phyloP scores from a whole-genome alignment of 2,113 vertebrate genomes.

The Naja naja region DNA sequence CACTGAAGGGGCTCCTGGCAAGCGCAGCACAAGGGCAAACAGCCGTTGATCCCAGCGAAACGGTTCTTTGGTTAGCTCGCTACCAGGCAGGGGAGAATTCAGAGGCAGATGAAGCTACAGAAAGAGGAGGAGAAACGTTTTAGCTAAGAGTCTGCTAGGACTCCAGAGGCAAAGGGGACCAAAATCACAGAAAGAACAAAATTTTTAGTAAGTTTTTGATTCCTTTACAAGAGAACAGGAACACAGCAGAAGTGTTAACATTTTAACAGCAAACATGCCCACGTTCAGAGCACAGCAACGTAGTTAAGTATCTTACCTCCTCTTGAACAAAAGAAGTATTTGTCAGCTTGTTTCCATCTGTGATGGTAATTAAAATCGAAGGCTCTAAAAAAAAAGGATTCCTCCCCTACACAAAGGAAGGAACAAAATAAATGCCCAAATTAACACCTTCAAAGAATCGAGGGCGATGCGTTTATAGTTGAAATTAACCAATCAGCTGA shows the following conservation, averaged over 20 bases:
- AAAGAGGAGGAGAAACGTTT: neutral
- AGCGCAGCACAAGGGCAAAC: slow-evolving; percentile 91
- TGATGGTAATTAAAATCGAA: slow-evolving; percentile 97
- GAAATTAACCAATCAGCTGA: neutral
- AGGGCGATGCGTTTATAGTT: too few species aligned
- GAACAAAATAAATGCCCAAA: slow-evolving; percentile 36
- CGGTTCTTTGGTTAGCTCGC: slow-evolving; percentile 97
- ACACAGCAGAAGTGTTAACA: neutral
- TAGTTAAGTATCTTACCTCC: slow-evolving; percentile 79
- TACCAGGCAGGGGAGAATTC: slow-evolving; percentile 95
- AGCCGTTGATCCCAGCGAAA: slow-evolving; percentile 98
- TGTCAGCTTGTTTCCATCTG: slow-evolving; percentile 96
- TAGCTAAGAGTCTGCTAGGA: neutral
- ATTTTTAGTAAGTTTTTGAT: neutral
- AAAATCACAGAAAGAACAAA: neutral
- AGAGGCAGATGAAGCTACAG: slow-evolving; percentile 84
- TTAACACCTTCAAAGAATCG: neutral
- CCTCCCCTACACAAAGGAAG: slow-evolving; percentile 80
- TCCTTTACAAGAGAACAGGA: neutral
- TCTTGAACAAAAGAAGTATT: slow-evolving; percentile 91
- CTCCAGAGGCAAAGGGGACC: neutral
- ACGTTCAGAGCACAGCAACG: slow-evolving; percentile 23
- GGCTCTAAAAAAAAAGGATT: slow-evolving; percentile 98
- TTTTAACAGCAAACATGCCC: neutral
- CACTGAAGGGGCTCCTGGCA: slow-evolving; percentile 86